phyloP scores from a whole-genome alignment of 2,797 vertebrate genomes.

The Sebastolobus altivelis region DNA sequence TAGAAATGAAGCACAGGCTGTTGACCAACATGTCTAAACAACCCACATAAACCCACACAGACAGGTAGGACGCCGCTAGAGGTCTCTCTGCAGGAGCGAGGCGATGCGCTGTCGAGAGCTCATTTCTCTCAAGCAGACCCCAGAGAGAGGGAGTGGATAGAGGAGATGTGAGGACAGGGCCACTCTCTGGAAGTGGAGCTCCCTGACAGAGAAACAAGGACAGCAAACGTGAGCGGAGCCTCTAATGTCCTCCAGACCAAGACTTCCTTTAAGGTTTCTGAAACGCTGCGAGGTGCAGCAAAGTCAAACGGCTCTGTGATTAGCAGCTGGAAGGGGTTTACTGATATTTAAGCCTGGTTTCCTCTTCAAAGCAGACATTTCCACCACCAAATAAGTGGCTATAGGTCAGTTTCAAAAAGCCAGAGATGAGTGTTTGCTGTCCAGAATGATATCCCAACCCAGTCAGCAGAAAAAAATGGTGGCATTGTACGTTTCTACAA shows the following conservation, averaged over 20 bases:
- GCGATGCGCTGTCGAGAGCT: constrained; percentile 32
- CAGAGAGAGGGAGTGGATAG: constrained; percentile 35
- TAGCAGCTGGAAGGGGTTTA: constrained; percentile 29
- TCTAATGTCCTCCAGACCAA: constrained; percentile 33
- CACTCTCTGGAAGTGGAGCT: constrained; percentile 50
- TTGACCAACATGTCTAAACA: constrained; percentile 23
- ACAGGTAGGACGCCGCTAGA: constrained; percentile 29
- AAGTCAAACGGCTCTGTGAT: constrained; percentile 39
- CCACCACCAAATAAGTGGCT: neutral
- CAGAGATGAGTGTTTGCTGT: neutral
- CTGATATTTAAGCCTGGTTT: constrained; percentile 39
- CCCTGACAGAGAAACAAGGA: constrained; percentile 52
- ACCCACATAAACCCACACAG: neutral
- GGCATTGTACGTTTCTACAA: neutral
- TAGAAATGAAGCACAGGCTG: constrained; percentile 27
- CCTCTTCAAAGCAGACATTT: constrained; percentile 29
- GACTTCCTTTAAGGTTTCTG: constrained; percentile 31
- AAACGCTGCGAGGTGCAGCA: constrained; percentile 22
- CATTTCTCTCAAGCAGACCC: constrained; percentile 38
- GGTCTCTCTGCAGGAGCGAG: constrained; percentile 38
- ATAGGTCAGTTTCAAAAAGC: neutral
- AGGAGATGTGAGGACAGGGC: constrained; percentile 55
- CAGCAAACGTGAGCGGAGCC: constrained; percentile 56
- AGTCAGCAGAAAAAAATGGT: neutral
- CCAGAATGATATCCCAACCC: neutral